Base-by-base conservation (phyloP, 2,113 vertebrate species). In the Athene noctua region DNA sequence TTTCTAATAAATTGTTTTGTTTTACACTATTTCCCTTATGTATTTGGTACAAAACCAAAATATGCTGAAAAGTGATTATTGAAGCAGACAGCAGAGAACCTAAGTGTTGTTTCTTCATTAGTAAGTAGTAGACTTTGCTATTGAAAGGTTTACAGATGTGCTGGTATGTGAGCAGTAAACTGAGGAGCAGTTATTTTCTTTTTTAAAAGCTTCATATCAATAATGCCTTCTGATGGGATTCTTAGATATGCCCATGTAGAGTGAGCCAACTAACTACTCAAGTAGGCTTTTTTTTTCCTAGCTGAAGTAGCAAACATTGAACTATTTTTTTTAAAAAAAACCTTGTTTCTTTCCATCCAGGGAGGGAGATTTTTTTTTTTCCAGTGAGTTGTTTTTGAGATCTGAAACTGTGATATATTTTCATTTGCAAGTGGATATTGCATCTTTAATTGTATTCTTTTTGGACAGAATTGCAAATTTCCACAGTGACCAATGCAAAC, bases 401-500 rank as follows among this genome's bases (percentile, higher is more conserved):
- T 95, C 72, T 93, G 88, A 96, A 92, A 91, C 66, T 57, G 46
- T 5, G 80, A 91, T 92, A 90, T 93, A 65, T 96, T 97, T 97
- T 97, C 74, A 42, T 84, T 97, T 96, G 90, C 80, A 94, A 94
- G 86, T 95, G 93, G 81, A 84, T 96, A 91, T 88, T 94, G 63
- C 82, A 91, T 86, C 94, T 95, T 95, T 97, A 89, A 82, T 96
- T 96, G 92, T 89, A 82, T 95, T 97, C 95, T 68, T 91, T 95
- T 96, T 97, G 96, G 94, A 98, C 46, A 87, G 96, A 82, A 86
- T 83, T 87, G 15, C 57, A 91, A 66, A 96, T 97, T 98, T 97
- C 96, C 96, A 74, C 95, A 75, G 94, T 92, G 91, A 83, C 96
- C 92, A 92, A 79, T 80, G 92, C 88, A 96, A 85, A 94, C 73